Evolutionary conservation across 1,140 invertebrate species (phyloP).

Genomic region (Pseudachorutes palmiensis): DNA sequence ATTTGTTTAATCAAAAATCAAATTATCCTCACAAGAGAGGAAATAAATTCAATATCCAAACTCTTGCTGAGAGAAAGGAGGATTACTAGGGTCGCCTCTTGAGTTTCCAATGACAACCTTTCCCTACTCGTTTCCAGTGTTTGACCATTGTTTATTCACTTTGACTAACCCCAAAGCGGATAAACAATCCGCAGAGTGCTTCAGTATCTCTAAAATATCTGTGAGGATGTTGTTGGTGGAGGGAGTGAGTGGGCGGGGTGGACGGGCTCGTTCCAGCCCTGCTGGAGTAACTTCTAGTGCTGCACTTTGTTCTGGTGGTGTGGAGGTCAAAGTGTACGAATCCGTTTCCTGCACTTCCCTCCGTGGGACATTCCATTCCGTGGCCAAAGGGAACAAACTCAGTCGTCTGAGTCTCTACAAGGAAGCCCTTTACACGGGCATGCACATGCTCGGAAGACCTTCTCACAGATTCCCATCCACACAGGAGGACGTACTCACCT

Average conservation of each 20-base stretch:
- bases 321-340: background rate
- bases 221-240: too few relatives aligned
- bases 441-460: constrained; percentile 27
- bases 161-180: too few relatives aligned
- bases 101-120: background rate
- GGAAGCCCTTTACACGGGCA: constrained; percentile 33
- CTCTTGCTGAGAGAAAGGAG: background rate
- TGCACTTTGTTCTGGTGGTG: too few relatives aligned
- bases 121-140: too few relatives aligned
- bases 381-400: constrained; percentile 4
- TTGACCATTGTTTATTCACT: too few relatives aligned
- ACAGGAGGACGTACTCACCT: constrained; percentile 24
- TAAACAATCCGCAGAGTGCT: too few relatives aligned
- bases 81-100: background rate
- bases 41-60: background rate
- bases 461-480: constrained; percentile 22
- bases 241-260: too few relatives aligned
- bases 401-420: constrained; percentile 23
- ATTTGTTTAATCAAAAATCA: background rate
- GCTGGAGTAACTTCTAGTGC: background rate
- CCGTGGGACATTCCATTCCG: background rate
- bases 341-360: background rate
- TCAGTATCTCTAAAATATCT: too few relatives aligned
- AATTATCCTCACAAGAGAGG: too few relatives aligned
- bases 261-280: background rate